Evolutionary conservation across 2,888 invertebrate species (phyloP), one percentile per base, ranked within the genome.

Genomic region (Hypolimnas misippus): DNA sequence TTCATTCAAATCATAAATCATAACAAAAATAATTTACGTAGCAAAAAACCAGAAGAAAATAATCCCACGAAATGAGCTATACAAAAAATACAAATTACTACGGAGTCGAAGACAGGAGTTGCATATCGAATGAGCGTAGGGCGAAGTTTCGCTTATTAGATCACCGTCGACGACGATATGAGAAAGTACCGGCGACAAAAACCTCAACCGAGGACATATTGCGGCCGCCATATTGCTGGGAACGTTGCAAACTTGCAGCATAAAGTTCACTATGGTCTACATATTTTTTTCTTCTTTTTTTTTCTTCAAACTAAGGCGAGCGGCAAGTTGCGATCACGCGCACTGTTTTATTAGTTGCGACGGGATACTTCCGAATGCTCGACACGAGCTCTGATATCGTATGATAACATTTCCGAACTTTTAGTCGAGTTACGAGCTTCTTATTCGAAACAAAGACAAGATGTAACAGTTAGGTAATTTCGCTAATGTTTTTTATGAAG

Each of bases 81-180:
- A 52, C 54, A 63, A 70, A 69, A 69, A 66, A 61, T 58, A 87
- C 81, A 85, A 84, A 84, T 79, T 82, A 82, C 80, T 76, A n/a
- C 73, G 66, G 78, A 77, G 81, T 78, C 78, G 75, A 76, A 74
- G 78, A 87, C 87, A 83, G 78, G 84, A 83, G 80, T 76, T 84
- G 88, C 87, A 91, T 91, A 87, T 84, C 82, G 78, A 87, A 90
- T 86, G 86, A 89, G 84, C 79, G 78, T 75, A 81, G 82, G 85
- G 75, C 79, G 72, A 90, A 91, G 84, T 91, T 91, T 86, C 78
- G 77, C 81, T 89, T 92, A 91, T 92, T 90, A 91, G 85, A 90
- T 89, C 84, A 83, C 81, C 78, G 83, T 82, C 76, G 82, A 73
- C 70, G 68, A 73, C 82, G 83, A 86, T 87, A 90, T 88, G 87